These are phyloP conservation scores for Elephantulus edwardii DNA, from an alignment of 2,113 vertebrate genomes.

Conservation along the genomic window DNA sequence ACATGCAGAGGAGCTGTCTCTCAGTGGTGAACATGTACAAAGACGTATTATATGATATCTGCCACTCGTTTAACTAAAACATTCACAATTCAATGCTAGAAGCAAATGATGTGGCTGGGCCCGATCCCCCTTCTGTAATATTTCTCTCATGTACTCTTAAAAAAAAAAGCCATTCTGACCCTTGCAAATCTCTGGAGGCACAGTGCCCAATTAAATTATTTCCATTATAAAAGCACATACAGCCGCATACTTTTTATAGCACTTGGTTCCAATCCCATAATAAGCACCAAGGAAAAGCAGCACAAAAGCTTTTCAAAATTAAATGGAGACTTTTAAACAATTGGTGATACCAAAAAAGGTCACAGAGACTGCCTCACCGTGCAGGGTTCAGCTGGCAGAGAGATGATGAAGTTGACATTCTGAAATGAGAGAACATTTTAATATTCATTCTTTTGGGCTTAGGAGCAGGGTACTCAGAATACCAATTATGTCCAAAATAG, in stretches of 20 bases:
- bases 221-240: conserved; percentile 63
- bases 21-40: background rate
- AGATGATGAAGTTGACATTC: conserved; percentile 51
- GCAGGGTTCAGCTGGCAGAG: conserved; percentile 52
- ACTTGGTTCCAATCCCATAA: conserved; percentile 57
- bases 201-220: conserved; percentile 62
- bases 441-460: conserved; percentile 18
- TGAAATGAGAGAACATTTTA: conserved; percentile 69
- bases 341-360: conserved; percentile 58
- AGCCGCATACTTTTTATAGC: conserved; percentile 64
- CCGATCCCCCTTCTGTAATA: background rate
- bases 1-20: background rate
- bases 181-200: conserved; percentile 54
- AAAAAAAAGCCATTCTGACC: conserved; percentile 47
- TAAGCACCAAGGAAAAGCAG: conserved; percentile 65
- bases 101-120: background rate
- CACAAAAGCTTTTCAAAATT: conserved; percentile 66
- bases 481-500: conserved; percentile 55
- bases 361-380: conserved; percentile 21
- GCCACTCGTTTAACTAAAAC: background rate
- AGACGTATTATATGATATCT: background rate
- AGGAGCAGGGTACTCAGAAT: conserved; percentile 2
- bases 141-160: conserved; percentile 36
- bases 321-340: conserved; percentile 68
- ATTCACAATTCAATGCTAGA: background rate